phyloP scores from a whole-genome alignment of 1,140 invertebrate species.

The Brachionus asplanchnoidis region DNA sequence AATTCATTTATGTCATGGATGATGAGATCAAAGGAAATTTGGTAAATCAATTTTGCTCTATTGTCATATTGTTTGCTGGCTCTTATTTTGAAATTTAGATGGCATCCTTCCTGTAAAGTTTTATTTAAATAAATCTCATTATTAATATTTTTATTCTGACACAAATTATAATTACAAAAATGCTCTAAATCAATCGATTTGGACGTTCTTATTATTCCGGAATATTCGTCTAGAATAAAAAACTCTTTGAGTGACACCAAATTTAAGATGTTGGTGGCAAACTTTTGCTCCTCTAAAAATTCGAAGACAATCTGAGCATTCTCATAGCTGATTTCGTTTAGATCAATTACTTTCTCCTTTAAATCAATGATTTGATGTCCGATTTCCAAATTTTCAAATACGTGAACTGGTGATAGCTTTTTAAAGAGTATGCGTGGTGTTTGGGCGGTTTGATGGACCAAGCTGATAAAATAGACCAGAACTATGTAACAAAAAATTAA shows the following conservation, averaged over 20 bases:
- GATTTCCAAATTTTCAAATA: slow-evolving; percentile 17
- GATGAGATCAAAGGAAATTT: slow-evolving; percentile 1
- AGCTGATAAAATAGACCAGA: neutral
- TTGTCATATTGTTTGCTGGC: neutral
- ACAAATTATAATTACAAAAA: slow-evolving; percentile 10
- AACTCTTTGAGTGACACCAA: neutral
- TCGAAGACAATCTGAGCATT: neutral
- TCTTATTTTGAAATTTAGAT: neutral
- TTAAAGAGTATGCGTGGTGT: neutral
- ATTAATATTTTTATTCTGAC: slow-evolving; percentile 16
- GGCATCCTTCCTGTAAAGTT: neutral
- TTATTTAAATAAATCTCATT: neutral
- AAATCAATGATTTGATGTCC: neutral
- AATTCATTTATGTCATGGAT: slow-evolving; percentile 34
- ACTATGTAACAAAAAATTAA: neutral
- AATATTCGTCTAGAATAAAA: neutral
- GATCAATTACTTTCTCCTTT: neutral
- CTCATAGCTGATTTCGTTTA: neutral
- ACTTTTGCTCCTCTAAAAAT: neutral
- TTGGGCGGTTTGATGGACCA: neutral
- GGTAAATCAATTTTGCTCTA: neutral
- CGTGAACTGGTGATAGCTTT: neutral
- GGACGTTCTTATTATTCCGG: neutral
- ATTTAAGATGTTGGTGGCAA: neutral
- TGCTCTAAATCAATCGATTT: slow-evolving; percentile 31